Evolutionary conservation across 2,888 invertebrate species (phyloP).

Genomic region (Geophilus truncorum): DNA sequence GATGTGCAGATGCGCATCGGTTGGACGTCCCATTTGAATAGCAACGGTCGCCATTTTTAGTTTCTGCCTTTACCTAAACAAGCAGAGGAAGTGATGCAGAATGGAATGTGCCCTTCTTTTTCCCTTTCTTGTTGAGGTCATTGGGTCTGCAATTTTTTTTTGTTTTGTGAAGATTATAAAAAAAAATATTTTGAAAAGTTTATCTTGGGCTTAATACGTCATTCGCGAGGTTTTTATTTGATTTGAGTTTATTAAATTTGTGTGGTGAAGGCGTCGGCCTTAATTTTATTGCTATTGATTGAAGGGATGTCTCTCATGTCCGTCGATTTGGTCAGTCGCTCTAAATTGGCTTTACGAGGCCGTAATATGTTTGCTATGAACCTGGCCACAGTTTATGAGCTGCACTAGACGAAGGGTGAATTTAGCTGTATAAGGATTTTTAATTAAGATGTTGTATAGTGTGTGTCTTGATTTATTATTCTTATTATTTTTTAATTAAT

Average conservation of each 20-base stretch:
- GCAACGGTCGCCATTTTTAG: neutral
- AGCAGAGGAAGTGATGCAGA: neutral
- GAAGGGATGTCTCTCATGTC: neutral
- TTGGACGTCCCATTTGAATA: neutral
- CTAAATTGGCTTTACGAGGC: conserved; percentile 32
- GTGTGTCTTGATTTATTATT: neutral
- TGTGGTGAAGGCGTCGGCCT: neutral
- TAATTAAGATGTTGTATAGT: neutral
- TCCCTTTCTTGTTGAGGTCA: neutral
- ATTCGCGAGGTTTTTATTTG: neutral
- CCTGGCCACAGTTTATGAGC: conserved; percentile 32
- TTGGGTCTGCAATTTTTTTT: neutral
- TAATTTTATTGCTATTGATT: conserved; percentile 30
- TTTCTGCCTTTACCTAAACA: neutral
- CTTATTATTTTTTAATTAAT: neutral
- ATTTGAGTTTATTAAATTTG: neutral
- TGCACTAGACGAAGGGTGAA: neutral
- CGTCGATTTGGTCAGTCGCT: neutral
- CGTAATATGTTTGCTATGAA: conserved; percentile 30
- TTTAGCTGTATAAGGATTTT: neutral
- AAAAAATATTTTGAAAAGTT: neutral
- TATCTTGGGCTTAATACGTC: neutral
- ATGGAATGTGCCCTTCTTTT: neutral
- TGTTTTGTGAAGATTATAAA: no score
- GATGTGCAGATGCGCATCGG: neutral